Conservation (phyloP, 2,113 vertebrate genomes). For the Ptychochromis oligacanthus region DNA sequence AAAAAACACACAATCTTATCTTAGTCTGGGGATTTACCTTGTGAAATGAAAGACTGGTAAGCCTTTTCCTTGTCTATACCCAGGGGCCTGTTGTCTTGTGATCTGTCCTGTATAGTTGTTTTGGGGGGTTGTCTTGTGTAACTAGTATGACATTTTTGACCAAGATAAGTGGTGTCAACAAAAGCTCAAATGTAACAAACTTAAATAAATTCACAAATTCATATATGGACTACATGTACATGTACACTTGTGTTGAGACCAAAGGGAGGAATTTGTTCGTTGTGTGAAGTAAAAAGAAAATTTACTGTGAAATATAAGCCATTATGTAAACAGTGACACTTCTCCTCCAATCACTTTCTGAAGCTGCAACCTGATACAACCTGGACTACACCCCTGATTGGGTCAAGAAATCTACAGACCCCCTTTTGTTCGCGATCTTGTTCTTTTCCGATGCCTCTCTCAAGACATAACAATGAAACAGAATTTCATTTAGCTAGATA, state of each 20-base stretch:
- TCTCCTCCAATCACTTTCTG: neutral
- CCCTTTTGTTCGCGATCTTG: neutral
- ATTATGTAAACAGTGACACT: neutral
- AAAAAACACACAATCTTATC: neutral
- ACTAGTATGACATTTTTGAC: neutral
- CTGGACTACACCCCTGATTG: neutral
- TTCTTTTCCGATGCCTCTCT: rapidly evolving
- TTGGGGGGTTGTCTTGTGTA: neutral
- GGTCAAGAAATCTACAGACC: neutral
- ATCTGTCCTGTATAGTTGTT: too few relatives aligned
- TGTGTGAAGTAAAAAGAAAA: neutral
- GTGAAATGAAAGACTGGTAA: neutral
- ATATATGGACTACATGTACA: neutral
- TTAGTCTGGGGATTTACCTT: rapidly evolving
- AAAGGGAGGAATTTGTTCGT: rapidly evolving
- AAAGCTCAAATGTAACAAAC: neutral
- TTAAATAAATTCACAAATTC: neutral
- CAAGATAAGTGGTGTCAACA: neutral
- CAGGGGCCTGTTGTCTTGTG: neutral
- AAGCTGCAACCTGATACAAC: neutral
- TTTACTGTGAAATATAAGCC: too few relatives aligned
- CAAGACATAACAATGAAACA: neutral
- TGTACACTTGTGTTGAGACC: neutral
- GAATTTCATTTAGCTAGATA: neutral
- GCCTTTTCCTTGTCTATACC: neutral